Percentiles rank a stretch among this genome's conserved stretches.
phyloP scores from a whole-genome alignment of 1,140 invertebrate genomes.

The Delia radicum region DNA sequence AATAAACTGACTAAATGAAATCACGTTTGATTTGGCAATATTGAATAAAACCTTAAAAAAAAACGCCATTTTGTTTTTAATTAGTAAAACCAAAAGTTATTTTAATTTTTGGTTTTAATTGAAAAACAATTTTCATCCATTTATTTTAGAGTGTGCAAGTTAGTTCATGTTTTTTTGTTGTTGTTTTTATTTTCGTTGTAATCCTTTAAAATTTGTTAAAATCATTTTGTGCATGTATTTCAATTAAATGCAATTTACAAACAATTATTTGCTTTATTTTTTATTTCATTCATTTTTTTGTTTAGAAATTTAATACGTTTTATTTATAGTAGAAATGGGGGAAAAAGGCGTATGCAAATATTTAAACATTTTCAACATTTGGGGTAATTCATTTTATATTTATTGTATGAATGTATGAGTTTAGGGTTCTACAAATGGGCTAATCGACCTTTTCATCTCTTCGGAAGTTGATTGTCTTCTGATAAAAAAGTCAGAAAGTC shows the following conservation, averaged over 20 bases:
- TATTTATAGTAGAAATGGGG: background rate
- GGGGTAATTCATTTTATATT: background rate
- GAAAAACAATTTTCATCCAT: slow-evolving; percentile 8
- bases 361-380: background rate
- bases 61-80: background rate
- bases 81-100: slow-evolving; percentile 24
- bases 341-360: background rate
- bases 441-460: no score
- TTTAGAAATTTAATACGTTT: slow-evolving; percentile 16
- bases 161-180: background rate
- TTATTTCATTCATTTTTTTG: background rate
- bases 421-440: no score
- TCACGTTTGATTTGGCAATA: slow-evolving; percentile 4
- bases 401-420: no score
- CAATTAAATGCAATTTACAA: slow-evolving; percentile 20
- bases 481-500: no score
- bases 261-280: background rate
- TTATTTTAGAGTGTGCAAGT: background rate
- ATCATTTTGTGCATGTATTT: background rate
- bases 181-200: background rate
- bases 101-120: slow-evolving; percentile 21
- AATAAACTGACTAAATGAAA: background rate
- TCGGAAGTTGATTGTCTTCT: no score
- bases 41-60: background rate
- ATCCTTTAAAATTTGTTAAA: background rate